A percentile compares a stretch with the other conserved stretches of the same genome.
Conservation (phyloP, 64 coral and sea anemone species). For the Montipora sp. region DNA sequence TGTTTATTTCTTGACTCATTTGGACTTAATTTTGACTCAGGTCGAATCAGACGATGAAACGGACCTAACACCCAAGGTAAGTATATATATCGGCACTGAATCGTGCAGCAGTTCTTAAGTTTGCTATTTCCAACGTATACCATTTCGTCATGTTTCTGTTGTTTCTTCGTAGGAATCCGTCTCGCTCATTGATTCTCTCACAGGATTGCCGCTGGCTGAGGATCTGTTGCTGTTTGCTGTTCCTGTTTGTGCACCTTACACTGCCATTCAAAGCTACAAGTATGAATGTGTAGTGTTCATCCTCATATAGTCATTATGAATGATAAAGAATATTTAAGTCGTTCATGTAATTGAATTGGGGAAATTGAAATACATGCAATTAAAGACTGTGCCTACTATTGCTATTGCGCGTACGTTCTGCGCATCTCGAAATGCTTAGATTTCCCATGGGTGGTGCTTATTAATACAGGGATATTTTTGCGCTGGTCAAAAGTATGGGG, state of each 20-base stretch:
- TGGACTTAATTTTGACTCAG: neutral
- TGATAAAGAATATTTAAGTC: too few relatives aligned
- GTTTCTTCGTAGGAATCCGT: slow-evolving; percentile 67
- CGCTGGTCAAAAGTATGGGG: too few relatives aligned
- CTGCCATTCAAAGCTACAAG: slow-evolving; percentile 93
- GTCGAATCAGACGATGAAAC: slow-evolving; percentile 16
- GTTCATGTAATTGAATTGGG: too few relatives aligned
- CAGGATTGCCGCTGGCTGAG: slow-evolving; percentile 78
- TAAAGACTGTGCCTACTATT: too few relatives aligned
- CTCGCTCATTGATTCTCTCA: slow-evolving; percentile 85
- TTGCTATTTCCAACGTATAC: neutral
- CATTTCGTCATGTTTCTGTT: neutral
- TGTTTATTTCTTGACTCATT: neutral
- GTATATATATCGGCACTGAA: neutral
- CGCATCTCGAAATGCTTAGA: too few relatives aligned
- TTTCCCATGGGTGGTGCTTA: too few relatives aligned
- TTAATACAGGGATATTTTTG: too few relatives aligned
- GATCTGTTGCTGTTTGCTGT: slow-evolving; percentile 90
- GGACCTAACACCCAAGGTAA: slow-evolving; percentile 6
- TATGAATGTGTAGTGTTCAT: slow-evolving; percentile 11
- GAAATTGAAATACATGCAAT: too few relatives aligned
- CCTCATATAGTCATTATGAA: too few relatives aligned
- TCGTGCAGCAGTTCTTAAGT: neutral
- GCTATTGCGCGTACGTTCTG: too few relatives aligned
- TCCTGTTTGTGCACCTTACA: slow-evolving; percentile 94